These are phyloP conservation scores for Bombus vancouverensis DNA, from an alignment of 1,140 invertebrate species.

Conservation along the genomic window DNA sequence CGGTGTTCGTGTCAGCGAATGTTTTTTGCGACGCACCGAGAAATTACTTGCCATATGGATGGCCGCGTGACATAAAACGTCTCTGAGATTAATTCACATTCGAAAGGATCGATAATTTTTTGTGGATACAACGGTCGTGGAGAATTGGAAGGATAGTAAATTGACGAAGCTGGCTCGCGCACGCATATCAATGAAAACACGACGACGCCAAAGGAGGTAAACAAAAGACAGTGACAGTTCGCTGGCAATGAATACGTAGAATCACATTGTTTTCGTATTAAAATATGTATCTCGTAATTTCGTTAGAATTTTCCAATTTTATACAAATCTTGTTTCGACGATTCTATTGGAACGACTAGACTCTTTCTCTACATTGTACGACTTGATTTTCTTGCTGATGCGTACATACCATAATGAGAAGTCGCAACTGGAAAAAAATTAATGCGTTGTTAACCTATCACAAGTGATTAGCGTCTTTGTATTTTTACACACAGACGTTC, in stretches of 20 bases:
- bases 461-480: too few relatives aligned
- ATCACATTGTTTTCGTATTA: conserved; percentile 18
- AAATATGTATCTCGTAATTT: too few relatives aligned
- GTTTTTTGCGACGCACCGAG: conserved; percentile 14
- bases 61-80: not conserved
- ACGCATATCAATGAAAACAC: conserved; percentile 35
- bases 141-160: conserved; percentile 13
- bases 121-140: not conserved
- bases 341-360: not conserved
- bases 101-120: conserved; percentile 42
- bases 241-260: not conserved
- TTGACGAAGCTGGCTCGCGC: conserved; percentile 43
- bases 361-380: not conserved
- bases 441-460: not conserved
- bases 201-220: conserved; percentile 37
- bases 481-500: not conserved
- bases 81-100: conserved; percentile 3
- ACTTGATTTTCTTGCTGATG: too few relatives aligned
- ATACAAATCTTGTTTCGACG: not conserved
- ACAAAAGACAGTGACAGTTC: conserved; percentile 57
- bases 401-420: too few relatives aligned
- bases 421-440: not conserved
- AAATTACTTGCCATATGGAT: conserved; percentile 25
- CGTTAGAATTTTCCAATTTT: not conserved
- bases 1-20: conserved; percentile 29